Base-by-base conservation (phyloP, 2,113 vertebrate species). In the Pardalotus punctatus region DNA sequence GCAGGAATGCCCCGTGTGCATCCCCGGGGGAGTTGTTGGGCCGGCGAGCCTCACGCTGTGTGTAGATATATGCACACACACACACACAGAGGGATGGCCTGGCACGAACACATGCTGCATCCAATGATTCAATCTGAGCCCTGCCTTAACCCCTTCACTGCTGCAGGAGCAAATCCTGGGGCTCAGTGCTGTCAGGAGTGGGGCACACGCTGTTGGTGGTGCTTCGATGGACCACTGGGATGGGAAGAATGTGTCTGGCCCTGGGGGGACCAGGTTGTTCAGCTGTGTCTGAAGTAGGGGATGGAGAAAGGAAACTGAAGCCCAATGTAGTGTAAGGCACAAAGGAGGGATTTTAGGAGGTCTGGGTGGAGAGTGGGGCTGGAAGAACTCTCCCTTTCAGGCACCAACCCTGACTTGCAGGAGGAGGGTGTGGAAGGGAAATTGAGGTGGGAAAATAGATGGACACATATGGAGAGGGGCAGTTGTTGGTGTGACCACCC, bases 181-280 rank as follows among this genome's bases (percentile, higher is more conserved):
- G 33, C 25, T 94, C 1, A 1, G 62, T 15, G 71, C 56, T 45
- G 1, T 9, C 14, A 0, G 24, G 38, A 61, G 7, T 3, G 1
- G 17, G 23, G n/a, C 3, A 48, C 21, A 5, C 0, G 0, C n/a
- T 33, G 28, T 28, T 2, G 14, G n/a, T 54, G 74, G 43, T 18
- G 4, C 56, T 42, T 36, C 4, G 6, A 1, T 1, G 25, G 78
- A 36, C 24, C 1, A 1, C 8, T 18, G 76, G 67, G 65, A 6
- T 69, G 71, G 50, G 38, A 61, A 53, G 38, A n/a, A 54, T 20
- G 56, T 47, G 72, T 23, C 54, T 57, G 79, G 47, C 20, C 23
- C 19, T 66, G 58, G 3, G 10, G 54, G 15, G 4, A 25, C 14
- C 35, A 10, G 33, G 31, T 17, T 50, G 27, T 28, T 66, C 48